These are phyloP conservation scores for Caradrina clavipalpis DNA, from an alignment of 2,888 invertebrate species.

Conservation along the genomic window DNA sequence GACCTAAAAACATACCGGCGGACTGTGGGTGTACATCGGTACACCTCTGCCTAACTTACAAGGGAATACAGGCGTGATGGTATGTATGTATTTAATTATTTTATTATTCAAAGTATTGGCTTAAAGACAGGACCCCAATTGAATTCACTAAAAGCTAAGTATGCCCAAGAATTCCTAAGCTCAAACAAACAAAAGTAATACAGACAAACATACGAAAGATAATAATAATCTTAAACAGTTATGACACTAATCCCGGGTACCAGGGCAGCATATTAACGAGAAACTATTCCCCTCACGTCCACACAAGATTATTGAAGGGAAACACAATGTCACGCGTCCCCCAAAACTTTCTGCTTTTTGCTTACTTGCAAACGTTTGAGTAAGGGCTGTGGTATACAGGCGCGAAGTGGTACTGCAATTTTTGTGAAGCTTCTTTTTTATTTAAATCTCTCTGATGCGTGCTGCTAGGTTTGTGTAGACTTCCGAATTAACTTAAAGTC, in stretches of 20 bases:
- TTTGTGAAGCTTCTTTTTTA: neutral
- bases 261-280: slow-evolving; percentile 52
- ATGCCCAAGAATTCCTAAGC: neutral
- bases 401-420: neutral
- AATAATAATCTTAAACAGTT: slow-evolving; percentile 48
- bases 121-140: neutral
- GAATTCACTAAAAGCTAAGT: rapidly evolving
- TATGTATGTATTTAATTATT: too few relatives aligned
- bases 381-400: neutral
- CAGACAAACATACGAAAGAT: slow-evolving; percentile 32
- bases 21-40: too few relatives aligned
- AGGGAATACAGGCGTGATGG: too few relatives aligned
- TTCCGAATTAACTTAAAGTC: too few relatives aligned
- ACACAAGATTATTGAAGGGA: slow-evolving; percentile 70
- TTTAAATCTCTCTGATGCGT: too few relatives aligned
- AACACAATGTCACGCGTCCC: slow-evolving; percentile 64
- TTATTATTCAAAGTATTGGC: too few relatives aligned
- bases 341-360: slow-evolving; percentile 55
- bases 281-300: slow-evolving; percentile 67
- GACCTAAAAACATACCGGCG: too few relatives aligned
- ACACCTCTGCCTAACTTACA: too few relatives aligned
- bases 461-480: too few relatives aligned
- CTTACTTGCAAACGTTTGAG: slow-evolving; percentile 41
- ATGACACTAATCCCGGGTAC: slow-evolving; percentile 55
- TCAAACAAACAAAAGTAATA: slow-evolving; percentile 18